These are phyloP conservation scores for Manacus vitellinus DNA, from an alignment of 2,113 vertebrate species.

Conservation along the genomic window DNA sequence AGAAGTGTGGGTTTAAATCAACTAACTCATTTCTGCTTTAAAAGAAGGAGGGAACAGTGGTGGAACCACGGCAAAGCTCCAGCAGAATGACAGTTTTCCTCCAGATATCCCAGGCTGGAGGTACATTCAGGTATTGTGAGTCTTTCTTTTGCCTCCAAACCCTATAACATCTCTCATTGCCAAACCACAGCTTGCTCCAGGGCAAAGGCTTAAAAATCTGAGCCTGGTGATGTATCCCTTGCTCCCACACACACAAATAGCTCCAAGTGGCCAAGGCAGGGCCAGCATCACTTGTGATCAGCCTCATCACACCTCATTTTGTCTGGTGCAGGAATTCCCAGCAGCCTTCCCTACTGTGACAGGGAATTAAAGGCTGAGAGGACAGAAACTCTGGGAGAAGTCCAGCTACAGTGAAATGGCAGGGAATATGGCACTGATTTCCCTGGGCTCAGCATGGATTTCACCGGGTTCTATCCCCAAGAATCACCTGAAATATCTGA, in stretches of 20 bases:
- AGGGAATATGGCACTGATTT: not conserved
- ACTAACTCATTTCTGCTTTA: not conserved
- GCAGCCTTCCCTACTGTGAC: not conserved
- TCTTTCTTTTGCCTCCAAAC: not conserved
- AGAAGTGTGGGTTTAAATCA: not conserved
- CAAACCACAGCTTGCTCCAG: not conserved
- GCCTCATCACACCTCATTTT: not conserved
- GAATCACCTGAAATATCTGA: not conserved
- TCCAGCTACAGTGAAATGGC: not conserved
- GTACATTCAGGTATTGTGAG: not conserved
- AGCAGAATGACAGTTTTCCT: not conserved
- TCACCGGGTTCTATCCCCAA: not conserved
- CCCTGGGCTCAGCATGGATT: not conserved
- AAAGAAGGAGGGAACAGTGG: not conserved
- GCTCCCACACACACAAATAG: not conserved
- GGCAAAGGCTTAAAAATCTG: not conserved
- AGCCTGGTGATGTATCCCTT: rapidly evolving
- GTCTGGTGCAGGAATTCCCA: not conserved
- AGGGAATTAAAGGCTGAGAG: not conserved
- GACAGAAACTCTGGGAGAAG: not conserved
- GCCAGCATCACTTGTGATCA: not conserved
- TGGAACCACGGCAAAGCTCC: not conserved
- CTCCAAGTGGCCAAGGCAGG: not conserved
- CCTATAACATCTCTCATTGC: too few relatives aligned
- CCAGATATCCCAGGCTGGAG: not conserved